phyloP scores from a whole-genome alignment of 92 coral and sea anemone genomes.

The Ricordea florida region DNA sequence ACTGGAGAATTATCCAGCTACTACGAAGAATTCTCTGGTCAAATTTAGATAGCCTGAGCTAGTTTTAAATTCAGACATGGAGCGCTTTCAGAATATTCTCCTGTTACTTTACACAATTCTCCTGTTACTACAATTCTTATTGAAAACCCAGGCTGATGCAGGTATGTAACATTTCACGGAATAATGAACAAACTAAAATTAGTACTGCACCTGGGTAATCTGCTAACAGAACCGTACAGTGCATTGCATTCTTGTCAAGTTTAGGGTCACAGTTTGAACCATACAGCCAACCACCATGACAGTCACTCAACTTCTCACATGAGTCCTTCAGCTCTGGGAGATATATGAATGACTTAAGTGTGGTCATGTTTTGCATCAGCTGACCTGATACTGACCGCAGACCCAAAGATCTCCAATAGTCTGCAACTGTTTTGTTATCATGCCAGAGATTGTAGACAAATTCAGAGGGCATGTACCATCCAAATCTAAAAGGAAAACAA shows the following conservation, averaged over 20 bases:
- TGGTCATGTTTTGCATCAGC: constrained; percentile 48
- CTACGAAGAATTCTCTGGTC: too few species aligned
- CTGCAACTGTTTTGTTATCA: constrained; percentile 54
- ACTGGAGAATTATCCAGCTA: too few species aligned
- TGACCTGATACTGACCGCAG: constrained; percentile 32
- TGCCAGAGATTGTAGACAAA: constrained; percentile 72
- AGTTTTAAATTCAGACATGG: neutral
- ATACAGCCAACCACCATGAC: constrained; percentile 32
- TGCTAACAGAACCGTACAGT: constrained; percentile 66
- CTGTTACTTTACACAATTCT: too few species aligned
- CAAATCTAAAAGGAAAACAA: constrained; percentile 61
- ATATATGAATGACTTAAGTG: constrained; percentile 44
- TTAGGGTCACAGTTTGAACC: constrained; percentile 1
- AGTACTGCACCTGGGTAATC: constrained; percentile 74
- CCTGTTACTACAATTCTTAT: too few species aligned
- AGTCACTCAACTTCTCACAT: constrained; percentile 32
- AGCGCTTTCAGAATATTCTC: too few species aligned
- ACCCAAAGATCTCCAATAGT: constrained; percentile 72
- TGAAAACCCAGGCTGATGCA: neutral
- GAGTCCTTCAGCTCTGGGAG: constrained; percentile 34
- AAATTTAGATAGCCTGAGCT: too few species aligned
- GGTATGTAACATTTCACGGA: too few species aligned
- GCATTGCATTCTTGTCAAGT: neutral
- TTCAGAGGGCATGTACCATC: constrained; percentile 77
- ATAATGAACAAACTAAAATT: too few species aligned